Base-by-base conservation (phyloP, 2,797 vertebrate species). In the Pelochelys cantorii region DNA sequence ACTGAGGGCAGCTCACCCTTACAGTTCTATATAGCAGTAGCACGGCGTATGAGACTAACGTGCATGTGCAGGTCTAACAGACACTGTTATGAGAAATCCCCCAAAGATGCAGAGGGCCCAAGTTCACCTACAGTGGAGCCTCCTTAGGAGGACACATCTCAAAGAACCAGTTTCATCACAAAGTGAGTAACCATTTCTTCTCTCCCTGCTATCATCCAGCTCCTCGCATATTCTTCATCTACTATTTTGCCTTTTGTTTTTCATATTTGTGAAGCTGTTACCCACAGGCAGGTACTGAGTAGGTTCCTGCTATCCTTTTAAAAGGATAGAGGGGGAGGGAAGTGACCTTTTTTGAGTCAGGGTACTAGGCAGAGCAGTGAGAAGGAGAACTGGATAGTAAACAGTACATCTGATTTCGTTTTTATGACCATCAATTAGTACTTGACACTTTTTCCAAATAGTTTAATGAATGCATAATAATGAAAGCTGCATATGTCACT, bases 401-500 rank as follows among this genome's bases (percentile, higher is more conserved):
- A 68, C n/a, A 68, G 17, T 34, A 68, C 10, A 17, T 20, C 27
- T 62, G 27, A 31, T 62, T 54, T 57, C 7, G n/a, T 34, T 68
- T 68, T 68, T n/a, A 68, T 68, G 65, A 68, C 65, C 31, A n/a
- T 68, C 15, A 68, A 68, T 68, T 4, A 22, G 17, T 68, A 68
- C 65, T 68, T 18, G 3, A 68, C 8, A 9, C 17, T 2, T 1
- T 12, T 15, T 11, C 11, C 27, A 25, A 75, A 1, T 2, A 12
- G 1, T 53, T 68, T n/a, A 83, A 81, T 48, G 18, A 68, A n/a
- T 68, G 14, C 10, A 87, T 85, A 68, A 57, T 1, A 68, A 2
- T 42, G 27, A 54, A 71, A 86, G 7, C 23, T 68, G 4, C 6
- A 57, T 91, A 60, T 68, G 31, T 68, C 31, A 20, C 8, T n/a